phyloP scores from a whole-genome alignment of 2,797 vertebrate genomes.

The Alectoris magna region DNA sequence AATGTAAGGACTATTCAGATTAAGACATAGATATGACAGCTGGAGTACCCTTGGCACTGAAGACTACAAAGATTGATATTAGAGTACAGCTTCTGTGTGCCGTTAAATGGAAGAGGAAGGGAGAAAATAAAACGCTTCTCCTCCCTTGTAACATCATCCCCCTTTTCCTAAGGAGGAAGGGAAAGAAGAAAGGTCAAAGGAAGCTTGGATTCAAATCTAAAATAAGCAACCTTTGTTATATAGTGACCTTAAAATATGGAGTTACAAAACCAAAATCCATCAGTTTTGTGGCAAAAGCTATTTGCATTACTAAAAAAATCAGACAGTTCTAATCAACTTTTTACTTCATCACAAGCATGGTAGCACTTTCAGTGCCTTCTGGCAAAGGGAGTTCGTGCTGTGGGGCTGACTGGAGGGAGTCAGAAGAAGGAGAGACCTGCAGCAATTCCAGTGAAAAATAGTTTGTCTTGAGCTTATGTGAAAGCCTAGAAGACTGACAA shows the following conservation, averaged over 20 bases:
- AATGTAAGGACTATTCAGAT: not conserved
- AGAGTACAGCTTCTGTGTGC: not conserved
- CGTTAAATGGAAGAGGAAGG: not conserved
- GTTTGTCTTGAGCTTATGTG: not conserved
- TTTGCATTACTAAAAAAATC: not conserved
- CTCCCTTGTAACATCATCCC: not conserved
- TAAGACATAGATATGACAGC: not conserved
- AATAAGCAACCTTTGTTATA: not conserved
- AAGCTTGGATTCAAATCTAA: not conserved
- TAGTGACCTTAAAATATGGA: not conserved
- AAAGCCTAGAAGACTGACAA: not conserved
- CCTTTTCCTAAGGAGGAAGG: not conserved
- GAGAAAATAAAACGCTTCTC: not conserved
- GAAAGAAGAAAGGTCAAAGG: not conserved
- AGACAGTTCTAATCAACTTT: not conserved
- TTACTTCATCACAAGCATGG: not conserved
- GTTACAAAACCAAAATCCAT: not conserved
- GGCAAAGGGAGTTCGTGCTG: not conserved
- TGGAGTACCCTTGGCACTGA: not conserved
- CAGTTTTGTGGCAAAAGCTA: not conserved
- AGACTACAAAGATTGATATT: not conserved
- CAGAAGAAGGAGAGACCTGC: not conserved
- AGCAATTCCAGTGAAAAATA: not conserved
- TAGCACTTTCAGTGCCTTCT: not conserved
- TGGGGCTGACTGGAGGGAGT: not conserved